Evolutionary conservation across 1,140 invertebrate species (phyloP).

Genomic region (Stegodyphus dumicola): DNA sequence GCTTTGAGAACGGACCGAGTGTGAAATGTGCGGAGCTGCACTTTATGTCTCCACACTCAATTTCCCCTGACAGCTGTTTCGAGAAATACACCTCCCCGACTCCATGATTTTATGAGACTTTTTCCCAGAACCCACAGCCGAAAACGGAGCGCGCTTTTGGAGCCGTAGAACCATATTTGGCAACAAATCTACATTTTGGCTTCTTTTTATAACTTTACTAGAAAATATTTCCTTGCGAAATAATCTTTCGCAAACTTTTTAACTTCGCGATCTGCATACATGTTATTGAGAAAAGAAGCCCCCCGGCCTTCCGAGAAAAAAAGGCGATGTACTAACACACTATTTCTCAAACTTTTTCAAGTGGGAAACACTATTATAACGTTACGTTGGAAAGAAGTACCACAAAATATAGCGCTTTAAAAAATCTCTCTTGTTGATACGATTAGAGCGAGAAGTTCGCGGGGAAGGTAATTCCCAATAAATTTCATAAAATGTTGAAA

Average conservation of each 20-base stretch:
- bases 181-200: conserved; percentile 34
- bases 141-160: neutral
- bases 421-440: too few species aligned
- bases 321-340: too few species aligned
- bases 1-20: conserved; percentile 52
- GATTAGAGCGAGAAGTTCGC: too few species aligned
- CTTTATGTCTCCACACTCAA: conserved; percentile 60
- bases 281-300: too few species aligned
- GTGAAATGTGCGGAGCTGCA: conserved; percentile 59
- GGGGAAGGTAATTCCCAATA: too few species aligned
- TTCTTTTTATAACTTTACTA: neutral
- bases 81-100: conserved; percentile 58
- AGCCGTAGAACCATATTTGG: conserved; percentile 6
- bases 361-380: too few species aligned
- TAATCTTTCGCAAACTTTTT: neutral
- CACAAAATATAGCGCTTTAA: too few species aligned
- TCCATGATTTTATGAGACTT: conserved; percentile 59
- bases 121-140: conserved; percentile 4
- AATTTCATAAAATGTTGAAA: too few species aligned
- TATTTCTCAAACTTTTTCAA: too few species aligned
- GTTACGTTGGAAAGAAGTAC: too few species aligned
- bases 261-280: too few species aligned
- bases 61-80: conserved; percentile 61
- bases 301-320: too few species aligned
- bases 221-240: neutral